A percentile compares a stretch with the other conserved stretches of the same genome.
Conservation (phyloP, 2,888 invertebrate genomes). For the Chymomyza fuscimana region DNA sequence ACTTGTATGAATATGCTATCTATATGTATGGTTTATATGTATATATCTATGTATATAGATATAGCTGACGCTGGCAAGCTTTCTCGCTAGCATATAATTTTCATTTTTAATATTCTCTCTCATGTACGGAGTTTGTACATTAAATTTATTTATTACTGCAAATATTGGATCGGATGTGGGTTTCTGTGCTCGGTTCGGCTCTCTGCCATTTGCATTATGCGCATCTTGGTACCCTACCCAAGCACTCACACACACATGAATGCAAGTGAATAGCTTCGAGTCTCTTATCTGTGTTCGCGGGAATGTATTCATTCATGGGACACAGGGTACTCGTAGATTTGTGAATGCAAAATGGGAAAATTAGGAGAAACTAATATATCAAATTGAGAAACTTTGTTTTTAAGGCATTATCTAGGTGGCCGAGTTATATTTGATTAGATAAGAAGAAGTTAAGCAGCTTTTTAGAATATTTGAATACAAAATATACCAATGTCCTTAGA, state of each 20-base stretch:
- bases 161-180: slow-evolving; percentile 75
- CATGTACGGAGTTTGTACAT: slow-evolving; percentile 70
- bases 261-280: background rate
- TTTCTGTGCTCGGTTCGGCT: slow-evolving; percentile 19
- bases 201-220: slow-evolving; percentile 62
- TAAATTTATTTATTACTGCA: slow-evolving; percentile 76
- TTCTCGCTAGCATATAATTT: slow-evolving; percentile 70
- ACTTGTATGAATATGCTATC: slow-evolving; percentile 42
- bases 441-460: no score
- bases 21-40: background rate
- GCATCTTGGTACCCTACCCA: slow-evolving; percentile 30
- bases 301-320: background rate
- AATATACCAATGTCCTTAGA: no score
- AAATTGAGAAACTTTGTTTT: no score
- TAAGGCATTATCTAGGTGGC: no score
- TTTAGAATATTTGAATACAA: no score
- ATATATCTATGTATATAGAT: no score
- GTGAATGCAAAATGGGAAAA: background rate
- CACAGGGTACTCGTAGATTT: background rate
- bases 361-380: no score
- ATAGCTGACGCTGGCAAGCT: slow-evolving; percentile 35
- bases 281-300: background rate
- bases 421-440: no score
- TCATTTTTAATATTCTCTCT: slow-evolving; percentile 75
- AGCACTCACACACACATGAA: slow-evolving; percentile 16